Base-by-base conservation (phyloP, 2,797 vertebrate species). In the Clarias pachynema region DNA sequence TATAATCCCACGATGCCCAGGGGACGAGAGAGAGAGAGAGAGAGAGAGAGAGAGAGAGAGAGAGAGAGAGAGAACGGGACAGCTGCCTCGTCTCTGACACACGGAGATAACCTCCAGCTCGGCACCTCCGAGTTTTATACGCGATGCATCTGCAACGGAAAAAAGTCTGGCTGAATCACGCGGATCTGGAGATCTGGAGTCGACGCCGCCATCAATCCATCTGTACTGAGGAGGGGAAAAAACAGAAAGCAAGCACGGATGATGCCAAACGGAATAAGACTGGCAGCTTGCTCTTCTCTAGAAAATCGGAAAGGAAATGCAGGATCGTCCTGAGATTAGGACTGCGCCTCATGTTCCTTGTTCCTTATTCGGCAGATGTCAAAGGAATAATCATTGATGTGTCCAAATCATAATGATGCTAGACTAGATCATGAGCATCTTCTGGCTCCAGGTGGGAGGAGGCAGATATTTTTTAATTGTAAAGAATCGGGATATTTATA, bases 1-100 rank as follows among this genome's bases (percentile, higher is more conserved):
- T 60, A 81, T 89, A 89, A 90, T 89, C 88, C 87, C 81, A 85
- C 82, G 56, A 84, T 65, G 81, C 87, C 86, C 89, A 22, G 80
- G 81, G 80, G 79, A 87, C 15, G 26, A 26, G 44, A 5, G 44
- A 12, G 44, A 10, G 44, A 10, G 44, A 5, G 44, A 12, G 44
- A 10, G 44, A 10, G 40, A 44, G 8, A 44, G 44, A 40, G 37
- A 44, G 26, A 26, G 44, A 5, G 44, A 12, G 44, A 44, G 44
- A 44, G 44, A 2, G 44, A 2, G 44, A 8, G 49, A 63, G 72
- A 65, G 73, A 63, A 26, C 81, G 72, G 81, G 80, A 83, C 84
- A 75, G 83, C 80, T 85, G 84, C 73, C 87, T 77, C 62, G 31
- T 37, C 84, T 73, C 77, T 69, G 80, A 81, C 56, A 65, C 89